Conservation (phyloP, 2,888 invertebrate genomes). For the Callinectes sapidus region DNA sequence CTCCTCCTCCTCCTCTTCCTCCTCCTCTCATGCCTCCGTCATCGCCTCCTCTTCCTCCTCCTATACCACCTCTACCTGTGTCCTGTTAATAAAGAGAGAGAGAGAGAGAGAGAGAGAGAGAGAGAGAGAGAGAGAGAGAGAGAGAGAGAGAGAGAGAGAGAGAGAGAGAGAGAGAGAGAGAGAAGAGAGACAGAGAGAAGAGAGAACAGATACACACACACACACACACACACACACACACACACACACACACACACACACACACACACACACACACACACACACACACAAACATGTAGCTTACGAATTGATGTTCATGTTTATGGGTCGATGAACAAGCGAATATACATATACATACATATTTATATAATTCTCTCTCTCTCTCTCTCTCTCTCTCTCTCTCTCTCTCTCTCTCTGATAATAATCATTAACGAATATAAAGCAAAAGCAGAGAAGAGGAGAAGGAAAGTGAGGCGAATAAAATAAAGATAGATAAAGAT, state of each 20-base stretch:
- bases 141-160: slow-evolving; percentile 39
- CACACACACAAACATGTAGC: background rate
- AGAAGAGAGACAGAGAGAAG: background rate
- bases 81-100: slow-evolving; percentile 28
- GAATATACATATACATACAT: background rate
- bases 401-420: slow-evolving; percentile 14
- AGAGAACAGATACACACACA: slow-evolving; percentile 36
- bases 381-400: background rate
- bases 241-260: slow-evolving; percentile 41
- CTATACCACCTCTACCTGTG: background rate
- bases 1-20: slow-evolving; percentile 7
- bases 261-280: slow-evolving; percentile 14
- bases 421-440: background rate
- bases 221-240: slow-evolving; percentile 39
- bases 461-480: background rate
- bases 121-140: slow-evolving; percentile 4
- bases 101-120: background rate
- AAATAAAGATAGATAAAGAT: background rate
- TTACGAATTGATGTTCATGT: background rate
- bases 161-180: slow-evolving; percentile 39
- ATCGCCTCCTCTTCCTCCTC: slow-evolving; percentile 10
- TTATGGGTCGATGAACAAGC: background rate
- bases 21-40: background rate
- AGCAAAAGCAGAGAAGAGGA: background rate
- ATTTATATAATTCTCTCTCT: background rate